These are phyloP conservation scores for Battus philenor DNA, from an alignment of 1,140 invertebrate genomes.

Conservation along the genomic window DNA sequence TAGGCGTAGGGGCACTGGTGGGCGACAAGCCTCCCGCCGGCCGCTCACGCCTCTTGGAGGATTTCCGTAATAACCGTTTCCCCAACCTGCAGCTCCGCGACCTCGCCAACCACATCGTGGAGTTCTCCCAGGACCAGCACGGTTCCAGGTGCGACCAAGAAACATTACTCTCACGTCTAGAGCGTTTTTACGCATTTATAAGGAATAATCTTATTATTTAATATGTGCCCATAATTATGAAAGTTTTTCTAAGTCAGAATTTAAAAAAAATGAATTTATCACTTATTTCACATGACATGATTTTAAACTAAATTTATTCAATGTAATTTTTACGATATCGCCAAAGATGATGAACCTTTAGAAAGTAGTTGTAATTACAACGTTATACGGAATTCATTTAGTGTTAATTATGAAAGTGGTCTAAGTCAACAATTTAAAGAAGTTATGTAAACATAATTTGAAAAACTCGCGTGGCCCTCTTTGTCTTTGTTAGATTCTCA, in stretches of 20 bases:
- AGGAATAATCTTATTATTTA: too few relatives aligned
- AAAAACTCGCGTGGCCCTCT: too few relatives aligned
- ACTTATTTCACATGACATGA: too few relatives aligned
- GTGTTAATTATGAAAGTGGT: slow-evolving; percentile 1
- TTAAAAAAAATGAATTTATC: too few relatives aligned
- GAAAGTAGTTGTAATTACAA: too few relatives aligned
- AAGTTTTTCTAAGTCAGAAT: too few relatives aligned
- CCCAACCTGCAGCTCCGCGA: slow-evolving; percentile 97
- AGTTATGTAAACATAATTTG: not conserved
- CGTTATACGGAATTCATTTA: too few relatives aligned
- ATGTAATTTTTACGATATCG: too few relatives aligned
- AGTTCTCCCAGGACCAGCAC: slow-evolving; percentile 99
- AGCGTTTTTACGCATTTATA: too few relatives aligned
- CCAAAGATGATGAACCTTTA: too few relatives aligned
- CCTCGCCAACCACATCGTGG: slow-evolving; percentile 98
- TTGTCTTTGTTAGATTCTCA: not conserved
- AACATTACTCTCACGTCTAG: too few relatives aligned
- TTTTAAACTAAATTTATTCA: too few relatives aligned
- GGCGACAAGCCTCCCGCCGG: slow-evolving; percentile 80
- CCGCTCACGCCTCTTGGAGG: slow-evolving; percentile 93
- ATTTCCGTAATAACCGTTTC: slow-evolving; percentile 92
- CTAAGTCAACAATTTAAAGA: not conserved
- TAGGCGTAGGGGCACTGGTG: slow-evolving; percentile 48
- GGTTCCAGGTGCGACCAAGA: slow-evolving; percentile 86
- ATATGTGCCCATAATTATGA: not conserved